Conservation (phyloP, 35 echinoderm and acorn worm genomes). For the Apostichopus japonicus region DNA sequence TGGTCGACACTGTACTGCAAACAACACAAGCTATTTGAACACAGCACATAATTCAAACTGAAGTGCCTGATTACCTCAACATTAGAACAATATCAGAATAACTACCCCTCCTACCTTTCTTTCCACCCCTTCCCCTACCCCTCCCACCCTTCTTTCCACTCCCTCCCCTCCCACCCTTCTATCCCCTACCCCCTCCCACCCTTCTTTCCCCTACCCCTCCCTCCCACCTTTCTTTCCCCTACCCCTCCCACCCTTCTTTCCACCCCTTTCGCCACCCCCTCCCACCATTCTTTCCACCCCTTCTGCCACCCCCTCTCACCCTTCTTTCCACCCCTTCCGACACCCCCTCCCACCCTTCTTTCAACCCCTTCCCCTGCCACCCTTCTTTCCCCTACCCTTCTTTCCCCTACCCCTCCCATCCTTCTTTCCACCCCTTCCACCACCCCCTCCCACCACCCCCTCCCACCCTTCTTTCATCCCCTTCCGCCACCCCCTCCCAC, state of each 20-base stretch:
- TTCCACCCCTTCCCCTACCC: too few species aligned
- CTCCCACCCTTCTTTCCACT: too few species aligned
- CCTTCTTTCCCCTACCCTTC: background rate
- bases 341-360: background rate
- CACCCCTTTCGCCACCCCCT: too few species aligned
- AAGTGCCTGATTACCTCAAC: background rate
- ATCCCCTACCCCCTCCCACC: background rate
- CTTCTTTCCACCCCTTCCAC: background rate
- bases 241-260: too few species aligned
- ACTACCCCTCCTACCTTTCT: background rate
- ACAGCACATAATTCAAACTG: background rate
- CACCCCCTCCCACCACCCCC: background rate
- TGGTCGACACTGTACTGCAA: background rate
- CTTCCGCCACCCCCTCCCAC: too few species aligned
- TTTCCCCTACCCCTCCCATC: background rate
- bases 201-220: background rate
- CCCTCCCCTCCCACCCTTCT: background rate
- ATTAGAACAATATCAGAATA: background rate
- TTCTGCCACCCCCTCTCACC: too few species aligned
- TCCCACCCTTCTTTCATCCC: too few species aligned
- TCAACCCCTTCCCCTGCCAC: background rate
- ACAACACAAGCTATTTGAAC: background rate
- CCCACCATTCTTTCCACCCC: too few species aligned
- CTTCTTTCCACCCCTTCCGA: too few species aligned
- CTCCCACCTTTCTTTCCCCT: background rate